phyloP scores from a whole-genome alignment of 1,140 invertebrate species.

The Aphidius ervi region DNA sequence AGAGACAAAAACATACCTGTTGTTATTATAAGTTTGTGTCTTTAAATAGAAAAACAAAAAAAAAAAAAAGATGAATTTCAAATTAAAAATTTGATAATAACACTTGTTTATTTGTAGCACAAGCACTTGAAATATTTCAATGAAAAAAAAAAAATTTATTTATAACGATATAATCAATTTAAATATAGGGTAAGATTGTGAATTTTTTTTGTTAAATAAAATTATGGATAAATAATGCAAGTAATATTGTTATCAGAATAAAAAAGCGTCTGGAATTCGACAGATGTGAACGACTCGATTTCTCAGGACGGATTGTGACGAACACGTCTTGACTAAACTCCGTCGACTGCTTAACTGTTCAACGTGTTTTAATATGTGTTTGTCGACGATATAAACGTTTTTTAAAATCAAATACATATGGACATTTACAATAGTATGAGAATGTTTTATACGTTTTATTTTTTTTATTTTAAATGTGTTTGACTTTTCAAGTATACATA shows the following conservation, averaged over 20 bases:
- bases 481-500: too few species aligned
- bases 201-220: not conserved
- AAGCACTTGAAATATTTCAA: not conserved
- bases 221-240: too few species aligned
- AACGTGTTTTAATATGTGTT: constrained; percentile 2
- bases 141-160: not conserved
- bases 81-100: not conserved
- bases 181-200: too few species aligned
- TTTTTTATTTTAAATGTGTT: too few species aligned
- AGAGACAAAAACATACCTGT: too few species aligned
- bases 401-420: too few species aligned
- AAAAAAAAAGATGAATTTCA: not conserved
- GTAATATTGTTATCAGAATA: not conserved
- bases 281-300: not conserved
- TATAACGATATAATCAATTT: too few species aligned
- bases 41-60: not conserved
- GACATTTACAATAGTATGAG: too few species aligned
- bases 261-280: not conserved
- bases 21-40: not conserved
- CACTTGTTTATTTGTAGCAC: not conserved
- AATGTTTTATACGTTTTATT: too few species aligned
- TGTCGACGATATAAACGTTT: not conserved
- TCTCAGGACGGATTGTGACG: not conserved
- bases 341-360: not conserved
- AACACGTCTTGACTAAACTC: too few species aligned